A percentile compares a stretch with the other conserved stretches of the same genome.
These are phyloP conservation scores for Sarcophaga caerulescens DNA, from an alignment of 2,888 invertebrate genomes.

Conservation along the genomic window DNA sequence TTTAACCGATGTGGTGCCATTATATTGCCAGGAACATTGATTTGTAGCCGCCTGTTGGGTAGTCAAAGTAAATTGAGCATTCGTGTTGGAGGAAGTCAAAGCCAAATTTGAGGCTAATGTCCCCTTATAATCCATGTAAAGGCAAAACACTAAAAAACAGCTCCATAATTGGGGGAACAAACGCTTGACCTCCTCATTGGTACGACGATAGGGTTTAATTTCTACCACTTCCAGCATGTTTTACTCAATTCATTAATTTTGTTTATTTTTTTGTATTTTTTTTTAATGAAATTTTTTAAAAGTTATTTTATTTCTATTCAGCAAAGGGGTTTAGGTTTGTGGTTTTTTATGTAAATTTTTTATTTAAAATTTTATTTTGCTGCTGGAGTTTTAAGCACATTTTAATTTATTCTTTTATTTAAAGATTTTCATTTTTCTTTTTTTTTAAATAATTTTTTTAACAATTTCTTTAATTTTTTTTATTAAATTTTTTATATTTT, in stretches of 20 bases:
- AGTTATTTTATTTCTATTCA: not conserved
- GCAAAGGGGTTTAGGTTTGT: not conserved
- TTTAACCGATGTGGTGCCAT: slow-evolving; percentile 83
- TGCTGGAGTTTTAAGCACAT: not conserved
- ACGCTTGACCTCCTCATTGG: slow-evolving; percentile 2
- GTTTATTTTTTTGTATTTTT: slow-evolving; percentile 2
- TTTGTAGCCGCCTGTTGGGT: slow-evolving; percentile 72
- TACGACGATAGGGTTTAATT: slow-evolving; percentile 37
- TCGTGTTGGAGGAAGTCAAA: slow-evolving; percentile 51
- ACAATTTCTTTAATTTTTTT: not conserved
- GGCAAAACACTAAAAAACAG: slow-evolving; percentile 38
- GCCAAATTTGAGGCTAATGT: slow-evolving; percentile 56
- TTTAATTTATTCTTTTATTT: not conserved
- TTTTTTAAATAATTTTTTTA: not conserved
- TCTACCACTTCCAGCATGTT: slow-evolving; percentile 43
- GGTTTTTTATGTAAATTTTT: slow-evolving; percentile 23
- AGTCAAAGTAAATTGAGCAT: slow-evolving; percentile 63
- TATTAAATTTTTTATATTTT: slow-evolving; percentile 23
- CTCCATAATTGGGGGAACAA: slow-evolving; percentile 32
- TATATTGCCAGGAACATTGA: slow-evolving; percentile 82
- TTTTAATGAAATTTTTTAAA: not conserved
- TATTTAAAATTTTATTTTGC: slow-evolving; percentile 1
- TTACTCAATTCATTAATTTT: slow-evolving; percentile 31
- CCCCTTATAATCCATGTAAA: slow-evolving; percentile 65
- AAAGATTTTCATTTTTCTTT: slow-evolving; percentile 1